A percentile compares a stretch with the other conserved stretches of the same genome.
These are phyloP conservation scores for Stenopsyche tienmushanensis DNA, from an alignment of 1,140 invertebrate genomes.

Conservation along the genomic window DNA sequence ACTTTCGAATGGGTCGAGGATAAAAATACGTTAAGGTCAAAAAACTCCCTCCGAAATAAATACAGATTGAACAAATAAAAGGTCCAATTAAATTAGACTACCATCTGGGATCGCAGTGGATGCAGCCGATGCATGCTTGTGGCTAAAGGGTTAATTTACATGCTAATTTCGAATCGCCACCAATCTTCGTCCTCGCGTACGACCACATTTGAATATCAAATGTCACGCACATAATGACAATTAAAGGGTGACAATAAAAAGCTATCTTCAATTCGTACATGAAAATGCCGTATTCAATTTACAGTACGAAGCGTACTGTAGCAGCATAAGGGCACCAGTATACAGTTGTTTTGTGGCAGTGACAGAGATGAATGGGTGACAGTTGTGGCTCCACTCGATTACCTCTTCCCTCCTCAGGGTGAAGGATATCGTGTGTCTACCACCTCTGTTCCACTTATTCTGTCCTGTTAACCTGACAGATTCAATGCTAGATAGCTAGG, in stretches of 20 bases:
- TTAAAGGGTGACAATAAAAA: neutral
- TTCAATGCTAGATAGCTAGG: neutral
- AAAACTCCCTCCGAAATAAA: no score
- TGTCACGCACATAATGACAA: neutral
- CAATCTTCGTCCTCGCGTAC: neutral
- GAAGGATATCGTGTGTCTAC: constrained; percentile 22
- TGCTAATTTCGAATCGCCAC: neutral
- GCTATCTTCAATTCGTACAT: neutral
- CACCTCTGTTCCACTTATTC: constrained; percentile 5
- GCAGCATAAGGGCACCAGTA: constrained; percentile 19
- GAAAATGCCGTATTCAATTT: neutral
- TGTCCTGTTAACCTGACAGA: neutral
- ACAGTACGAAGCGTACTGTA: constrained; percentile 4
- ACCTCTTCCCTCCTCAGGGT: constrained; percentile 12
- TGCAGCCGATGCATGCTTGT: no score
- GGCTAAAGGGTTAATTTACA: no score
- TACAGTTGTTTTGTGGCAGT: constrained; percentile 7
- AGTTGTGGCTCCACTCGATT: constrained; percentile 33
- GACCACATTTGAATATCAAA: neutral
- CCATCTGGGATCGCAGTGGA: no score
- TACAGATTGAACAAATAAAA: no score
- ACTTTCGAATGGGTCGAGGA: no score
- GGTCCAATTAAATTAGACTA: no score
- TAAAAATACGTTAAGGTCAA: no score
- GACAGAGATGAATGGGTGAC: constrained; percentile 38